Evolutionary conservation across 1,140 invertebrate species (phyloP), one percentile per base, ranked within the genome.

Genomic region (Lycorma delicatula): DNA sequence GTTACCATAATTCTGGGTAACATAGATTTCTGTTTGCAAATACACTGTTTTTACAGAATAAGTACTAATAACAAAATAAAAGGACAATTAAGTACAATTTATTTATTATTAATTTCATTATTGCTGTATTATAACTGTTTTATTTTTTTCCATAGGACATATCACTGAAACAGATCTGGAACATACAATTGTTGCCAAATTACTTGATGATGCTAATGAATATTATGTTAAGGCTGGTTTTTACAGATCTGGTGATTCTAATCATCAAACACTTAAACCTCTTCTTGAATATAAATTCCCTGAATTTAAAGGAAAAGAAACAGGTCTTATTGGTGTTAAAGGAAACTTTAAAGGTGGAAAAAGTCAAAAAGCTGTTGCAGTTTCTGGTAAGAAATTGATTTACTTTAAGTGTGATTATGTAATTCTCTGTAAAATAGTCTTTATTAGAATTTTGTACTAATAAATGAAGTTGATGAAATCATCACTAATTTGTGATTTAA

Each of bases 271-370:
- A 3, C 87, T 83, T 66, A 81, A 77, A 55, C 87, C 87, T 1
- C 63, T 87, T 1, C 70, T 89, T 18, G 82, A 87, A 64, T 85
- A 84, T 64, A 76, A 77, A 66, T 58, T 80, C 41, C 80, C 85
- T 2, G 73, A 77, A 58, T 23, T 16, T 16, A 23, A 26, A 28
- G 55, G 58, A 16, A 28, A 22, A 20, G 29, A 57, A n/a, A 50
- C n/a, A 23, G 28, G 38, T 34, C 47, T 54, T 16, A 51, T 63
- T 47, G 58, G 73, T 77, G 54, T 63, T 75, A 61, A 69, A 71
- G 63, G 72, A 73, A 48, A 64, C 71, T 1, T 60, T 66, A 9
- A 64, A 57, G 48, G 29, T 6, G 28, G 27, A 12, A 25, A 23
- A 16, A 16, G 13, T 12, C 56, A 57, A 31, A 31, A 48, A 13